phyloP scores from a whole-genome alignment of 2,113 vertebrate genomes.

The human region GRCh38 chr12:10221501-10222000 shows the following conservation, averaged over 20 bases:
- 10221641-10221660: background rate
- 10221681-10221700: background rate
- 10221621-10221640: background rate
- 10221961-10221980: constrained; percentile 75
- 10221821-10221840: constrained; percentile 98
- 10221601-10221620: background rate
- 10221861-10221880: constrained; percentile 64
- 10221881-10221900: constrained; percentile 69
- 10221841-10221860: constrained; percentile 91
- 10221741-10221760: background rate
- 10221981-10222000: constrained; percentile 76
- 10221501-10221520: background rate
- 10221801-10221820: constrained; percentile 98
- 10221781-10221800: constrained; percentile 97
- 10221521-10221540: background rate
- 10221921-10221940: constrained; percentile 63
- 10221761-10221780: background rate
- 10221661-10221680: background rate
- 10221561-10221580: rapidly evolving
- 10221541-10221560: background rate
- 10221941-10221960: constrained; percentile 75
- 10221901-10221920: constrained; percentile 62
- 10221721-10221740: background rate
- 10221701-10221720: background rate
- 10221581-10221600: background rate